Base-by-base conservation (phyloP, 2,113 vertebrate genomes). In the Acanthochromis polyacanthus region DNA sequence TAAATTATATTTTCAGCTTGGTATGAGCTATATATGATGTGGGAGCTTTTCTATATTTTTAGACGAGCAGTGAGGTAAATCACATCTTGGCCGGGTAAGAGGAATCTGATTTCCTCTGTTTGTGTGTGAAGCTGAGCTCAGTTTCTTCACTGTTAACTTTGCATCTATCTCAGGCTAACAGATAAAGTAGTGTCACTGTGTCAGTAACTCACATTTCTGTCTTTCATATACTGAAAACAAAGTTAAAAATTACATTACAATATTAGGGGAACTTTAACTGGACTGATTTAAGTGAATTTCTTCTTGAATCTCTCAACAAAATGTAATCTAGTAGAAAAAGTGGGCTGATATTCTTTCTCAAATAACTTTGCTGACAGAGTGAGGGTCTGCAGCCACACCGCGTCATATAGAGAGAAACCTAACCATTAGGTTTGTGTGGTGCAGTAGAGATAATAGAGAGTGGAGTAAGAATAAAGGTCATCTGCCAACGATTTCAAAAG, bases 11-110 rank as follows among this genome's bases (percentile, higher is more conserved):
- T 85, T 86, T 20, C 19, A 62, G 53, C 55, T 15, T 48, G 23
- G 55, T 28, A 76, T 52, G 78, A 51, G 67, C 38, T 36, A 23
- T 16, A 30, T 17, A 22, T 59, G 76, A 80, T 66, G 70, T 73
- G 76, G 74, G 84, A 84, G 70, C 22, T 75, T 84, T 75, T 73
- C 56, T 81, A 73, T 84, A 78, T 55, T 64, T 80, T 72, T 45
- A 73, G 69, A 84, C 3, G 12, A 68, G 15, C 55, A 63, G 17
- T 55, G 43, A 52, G 63, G 67, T 58, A 66, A 83, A 84, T 82
- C 66, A 56, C 53, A 85, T 75, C 56, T 43, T 23, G 61, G 51
- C n/a, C 8, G 63, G 71, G 56, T 66, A 62, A 9, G 38, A 84
- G 63, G 79, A 64, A 77, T 71, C 23, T 0, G 76, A 80, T 84